phyloP scores from a whole-genome alignment of 1,140 invertebrate genomes.

The Hylaeus anthracinus region DNA sequence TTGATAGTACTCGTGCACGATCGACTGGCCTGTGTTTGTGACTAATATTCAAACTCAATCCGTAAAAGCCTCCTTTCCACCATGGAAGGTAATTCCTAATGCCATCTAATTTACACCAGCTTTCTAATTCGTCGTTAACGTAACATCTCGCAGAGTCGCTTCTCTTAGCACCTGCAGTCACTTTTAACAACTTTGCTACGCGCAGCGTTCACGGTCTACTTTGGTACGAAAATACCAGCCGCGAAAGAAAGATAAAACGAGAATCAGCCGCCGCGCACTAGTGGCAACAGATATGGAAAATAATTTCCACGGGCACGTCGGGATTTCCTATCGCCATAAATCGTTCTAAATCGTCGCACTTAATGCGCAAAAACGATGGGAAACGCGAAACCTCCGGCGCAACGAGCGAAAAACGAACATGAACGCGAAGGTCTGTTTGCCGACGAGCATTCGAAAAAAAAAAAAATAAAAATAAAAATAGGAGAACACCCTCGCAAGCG shows the following conservation, averaged over 20 bases:
- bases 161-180: too few relatives aligned
- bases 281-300: constrained; percentile 2
- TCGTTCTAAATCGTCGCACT: constrained; percentile 5
- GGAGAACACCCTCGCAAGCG: not conserved
- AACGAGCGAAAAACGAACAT: constrained; percentile 13
- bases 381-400: not conserved
- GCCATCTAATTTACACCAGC: too few relatives aligned
- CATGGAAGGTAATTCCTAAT: too few relatives aligned
- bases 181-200: too few relatives aligned
- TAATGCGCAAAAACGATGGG: constrained; percentile 2
- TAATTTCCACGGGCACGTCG: not conserved
- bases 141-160: too few relatives aligned
- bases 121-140: too few relatives aligned
- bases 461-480: not conserved
- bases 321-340: constrained; percentile 1
- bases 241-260: too few relatives aligned
- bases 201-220: too few relatives aligned
- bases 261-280: too few relatives aligned
- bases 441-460: not conserved
- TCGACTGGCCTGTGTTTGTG: constrained; percentile 37
- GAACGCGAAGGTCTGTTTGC: not conserved
- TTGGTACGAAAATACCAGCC: too few relatives aligned
- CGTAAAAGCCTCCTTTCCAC: too few relatives aligned
- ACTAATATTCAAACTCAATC: not conserved
- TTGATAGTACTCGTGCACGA: not conserved